Evolutionary conservation across 2,113 vertebrate genomes (phyloP), one percentile per base, ranked within the genome.

Genomic region (Centrocercus urophasianus): DNA sequence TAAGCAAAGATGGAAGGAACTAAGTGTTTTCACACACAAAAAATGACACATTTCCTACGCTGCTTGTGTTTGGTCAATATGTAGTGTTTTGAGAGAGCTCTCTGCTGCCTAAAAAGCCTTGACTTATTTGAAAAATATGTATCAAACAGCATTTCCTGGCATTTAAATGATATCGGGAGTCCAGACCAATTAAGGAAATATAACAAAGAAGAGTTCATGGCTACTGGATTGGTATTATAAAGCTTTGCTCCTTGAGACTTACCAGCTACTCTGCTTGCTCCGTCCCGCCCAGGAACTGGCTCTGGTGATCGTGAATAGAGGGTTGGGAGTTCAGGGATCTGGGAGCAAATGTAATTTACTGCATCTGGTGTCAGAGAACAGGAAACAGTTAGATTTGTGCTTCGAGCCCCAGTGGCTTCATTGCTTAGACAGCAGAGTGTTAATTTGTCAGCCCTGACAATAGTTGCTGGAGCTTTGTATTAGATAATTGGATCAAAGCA

Each of bases 281-380:
- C 86, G 91, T 98, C 97, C 96, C 97, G 96, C 95, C 96, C 97
- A 91, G 97, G 97, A 97, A 97, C 93, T 69, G 96, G 78, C 86
- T 98, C 97, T 88, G 95, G 86, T 96, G 96, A 94, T 96, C 88
- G 96, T 93, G 98, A 97, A 96, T 97, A 98, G 97, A 98, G 95
- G 93, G 96, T 95, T 97, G 98, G 96, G 96, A 98, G 97, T 97
- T 97, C 86, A 71, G 98, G 97, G 96, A 98, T 97, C 98, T 98
- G 97, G 86, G 98, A 98, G 96, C 97, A 98, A 98, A 98, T 97
- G 97, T 97, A 98, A 97, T 97, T 98, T 98, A 98, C 98, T 94
- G 97, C 97, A 98, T 98, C 98, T 98, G 97, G 96, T 95, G 96
- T 97, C 94, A 97, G 96, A 98, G 96, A 97, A 98, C 92, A 98